Evolutionary conservation across 2,888 invertebrate genomes (phyloP).

Genomic region (Linnaemya vulpina): DNA sequence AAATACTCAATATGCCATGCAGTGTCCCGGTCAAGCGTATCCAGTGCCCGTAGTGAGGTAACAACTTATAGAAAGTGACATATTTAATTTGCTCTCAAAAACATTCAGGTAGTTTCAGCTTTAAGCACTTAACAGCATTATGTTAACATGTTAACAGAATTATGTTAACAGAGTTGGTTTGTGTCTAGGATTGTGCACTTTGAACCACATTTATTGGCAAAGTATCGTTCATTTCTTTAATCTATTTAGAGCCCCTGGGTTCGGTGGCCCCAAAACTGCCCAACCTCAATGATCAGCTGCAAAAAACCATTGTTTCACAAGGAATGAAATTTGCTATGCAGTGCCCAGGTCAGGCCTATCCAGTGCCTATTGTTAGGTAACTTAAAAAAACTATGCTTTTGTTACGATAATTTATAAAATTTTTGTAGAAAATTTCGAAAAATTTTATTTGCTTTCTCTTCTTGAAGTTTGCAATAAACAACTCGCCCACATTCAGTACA

Average conservation of each 20-base stretch:
- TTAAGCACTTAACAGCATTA: no score
- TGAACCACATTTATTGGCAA: no score
- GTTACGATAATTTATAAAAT: no score
- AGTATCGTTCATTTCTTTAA: background rate
- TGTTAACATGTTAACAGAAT: no score
- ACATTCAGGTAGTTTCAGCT: no score
- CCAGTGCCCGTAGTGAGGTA: conserved; percentile 88
- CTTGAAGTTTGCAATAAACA: background rate
- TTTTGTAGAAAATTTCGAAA: no score
- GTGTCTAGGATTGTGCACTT: no score
- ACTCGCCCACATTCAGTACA: conserved; percentile 41
- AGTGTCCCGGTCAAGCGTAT: conserved; percentile 90
- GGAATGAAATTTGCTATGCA: conserved; percentile 85
- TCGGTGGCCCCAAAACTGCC: conserved; percentile 85
- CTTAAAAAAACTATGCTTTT: no score
- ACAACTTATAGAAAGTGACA: background rate
- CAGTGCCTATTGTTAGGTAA: conserved; percentile 88
- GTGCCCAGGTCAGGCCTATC: conserved; percentile 90
- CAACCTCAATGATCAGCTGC: conserved; percentile 83
- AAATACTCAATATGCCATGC: conserved; percentile 85
- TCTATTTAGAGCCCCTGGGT: conserved; percentile 82
- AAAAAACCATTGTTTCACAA: conserved; percentile 83
- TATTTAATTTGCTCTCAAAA: no score
- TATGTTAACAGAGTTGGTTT: no score
- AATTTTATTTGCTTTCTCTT: no score